Evolutionary conservation across 64 coral and sea anemone genomes (phyloP), one percentile per base, ranked within the genome.

Genomic region (Hydrozoanthus tunicans): DNA sequence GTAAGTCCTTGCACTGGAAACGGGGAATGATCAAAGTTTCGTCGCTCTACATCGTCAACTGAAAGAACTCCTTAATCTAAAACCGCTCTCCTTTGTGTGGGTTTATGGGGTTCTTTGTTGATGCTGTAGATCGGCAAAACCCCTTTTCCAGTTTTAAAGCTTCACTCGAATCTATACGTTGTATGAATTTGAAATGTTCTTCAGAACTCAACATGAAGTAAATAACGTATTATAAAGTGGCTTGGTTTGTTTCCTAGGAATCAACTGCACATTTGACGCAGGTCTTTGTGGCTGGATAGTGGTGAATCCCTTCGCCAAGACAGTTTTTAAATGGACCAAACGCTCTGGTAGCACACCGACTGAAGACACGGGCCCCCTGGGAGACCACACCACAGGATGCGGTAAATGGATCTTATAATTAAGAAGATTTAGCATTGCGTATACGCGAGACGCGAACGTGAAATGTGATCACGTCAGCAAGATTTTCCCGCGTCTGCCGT

Each of bases 211-310:
- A 17, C 24, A 69, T 17, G 66, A 14, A 69, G 66, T 69, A n/a
- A 69, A 14, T 69, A 14, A 55, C 56, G 14, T 14, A 58, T 66
- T 32, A 3, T 53, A 17, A 43, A 13, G 7, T 53, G 53, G 6
- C 14, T 83, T 54, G 14, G 3, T 54, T 6, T 85, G 13, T 54
- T 62, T 55, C 32, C 55, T 1, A 88, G 84, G 84, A 70, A 73
- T 88, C 72, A 88, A 88, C 68, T 88, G 84, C n/a, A 74, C 84
- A 13, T 88, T 88, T 88, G 84, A 88, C 9, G 69, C 23, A 10
- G 84, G 68, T 6, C 68, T 88, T 56, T 88, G 84, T 58, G 84
- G 84, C 67, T 88, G 84, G 84, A 88, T 24, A 58, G 9, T 26
- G 6, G 3, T 88, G 4, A 8, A 59, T 25, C 84, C 84, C 9